Percentiles rank a stretch among this genome's conserved stretches.
Conservation (phyloP, 1,140 invertebrate genomes). For the Caenorhabditis inopinata region DNA sequence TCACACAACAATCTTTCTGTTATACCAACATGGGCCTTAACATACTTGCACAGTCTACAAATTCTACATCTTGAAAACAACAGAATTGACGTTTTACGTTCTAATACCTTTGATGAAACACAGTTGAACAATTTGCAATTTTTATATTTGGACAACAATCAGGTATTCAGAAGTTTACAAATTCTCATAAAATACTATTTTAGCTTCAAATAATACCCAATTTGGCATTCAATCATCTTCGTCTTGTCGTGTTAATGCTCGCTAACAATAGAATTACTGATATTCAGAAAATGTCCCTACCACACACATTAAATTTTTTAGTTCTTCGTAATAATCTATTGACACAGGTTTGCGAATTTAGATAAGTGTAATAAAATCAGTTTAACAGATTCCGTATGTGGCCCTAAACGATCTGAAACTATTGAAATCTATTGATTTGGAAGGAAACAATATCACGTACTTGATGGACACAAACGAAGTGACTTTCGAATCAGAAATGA, state of each 20-base stretch:
- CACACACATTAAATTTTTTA: slow-evolving; percentile 29
- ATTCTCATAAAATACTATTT: not conserved
- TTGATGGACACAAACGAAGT: slow-evolving; percentile 43
- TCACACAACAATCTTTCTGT: slow-evolving; percentile 40
- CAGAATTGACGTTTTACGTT: slow-evolving; percentile 29
- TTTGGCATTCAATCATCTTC: slow-evolving; percentile 41
- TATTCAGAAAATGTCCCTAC: slow-evolving; percentile 46
- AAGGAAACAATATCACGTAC: slow-evolving; percentile 40
- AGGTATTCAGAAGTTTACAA: not conserved
- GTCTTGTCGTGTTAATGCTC: slow-evolving; percentile 39
- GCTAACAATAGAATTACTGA: slow-evolving; percentile 40
- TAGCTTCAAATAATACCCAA: slow-evolving; percentile 44
- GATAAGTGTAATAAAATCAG: not conserved
- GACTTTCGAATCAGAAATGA: slow-evolving; percentile 40
- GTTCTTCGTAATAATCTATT: slow-evolving; percentile 44
- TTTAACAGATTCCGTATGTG: slow-evolving; percentile 39
- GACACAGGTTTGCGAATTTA: not conserved
- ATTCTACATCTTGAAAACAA: slow-evolving; percentile 41
- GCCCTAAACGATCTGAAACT: slow-evolving; percentile 40
- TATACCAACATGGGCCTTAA: slow-evolving; percentile 43
- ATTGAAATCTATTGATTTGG: slow-evolving; percentile 40
- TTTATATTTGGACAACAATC: slow-evolving; percentile 43
- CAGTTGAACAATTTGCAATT: slow-evolving; percentile 45
- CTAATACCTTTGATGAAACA: slow-evolving; percentile 49
- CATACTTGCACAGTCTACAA: slow-evolving; percentile 43